A percentile compares a stretch with the other conserved stretches of the same genome.
Conservation (phyloP, 2,888 invertebrate genomes). For the Stenchaetothrips biformis region DNA sequence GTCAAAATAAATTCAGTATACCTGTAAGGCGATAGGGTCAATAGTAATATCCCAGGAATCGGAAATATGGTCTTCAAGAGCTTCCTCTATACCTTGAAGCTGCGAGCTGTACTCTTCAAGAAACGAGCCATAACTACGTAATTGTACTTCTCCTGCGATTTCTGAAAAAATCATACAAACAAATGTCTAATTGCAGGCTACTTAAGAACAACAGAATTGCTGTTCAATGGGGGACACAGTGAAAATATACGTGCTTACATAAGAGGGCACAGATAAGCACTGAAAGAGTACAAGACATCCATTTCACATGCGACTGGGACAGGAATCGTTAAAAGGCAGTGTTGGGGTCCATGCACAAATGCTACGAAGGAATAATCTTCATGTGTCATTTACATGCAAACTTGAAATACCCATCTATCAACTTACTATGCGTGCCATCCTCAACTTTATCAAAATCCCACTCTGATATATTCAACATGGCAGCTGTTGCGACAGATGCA, state of each 20-base stretch:
- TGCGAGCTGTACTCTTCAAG: slow-evolving; percentile 48
- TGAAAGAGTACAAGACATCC: no score
- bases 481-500: slow-evolving; percentile 5
- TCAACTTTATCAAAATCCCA: slow-evolving; percentile 42
- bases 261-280: no score
- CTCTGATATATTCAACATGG: slow-evolving; percentile 30
- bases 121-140: slow-evolving; percentile 52
- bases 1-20: slow-evolving; percentile 31
- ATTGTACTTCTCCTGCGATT: slow-evolving; percentile 53
- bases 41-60: slow-evolving; percentile 36
- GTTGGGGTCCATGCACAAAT: no score
- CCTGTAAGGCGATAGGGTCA: slow-evolving; percentile 40
- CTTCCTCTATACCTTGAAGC: slow-evolving; percentile 42
- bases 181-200: no score
- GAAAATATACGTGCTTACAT: no score
- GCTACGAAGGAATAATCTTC: no score
- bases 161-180: slow-evolving; percentile 39
- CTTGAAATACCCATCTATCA: slow-evolving; percentile 28
- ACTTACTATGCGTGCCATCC: slow-evolving; percentile 47
- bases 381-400: slow-evolving; percentile 2
- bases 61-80: slow-evolving; percentile 39
- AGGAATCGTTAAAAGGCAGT: no score
- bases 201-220: no score
- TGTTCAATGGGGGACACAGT: no score
- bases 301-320: no score